Evolutionary conservation across 2,888 invertebrate species (phyloP).

Genomic region (Yponomeuta evonymella): DNA sequence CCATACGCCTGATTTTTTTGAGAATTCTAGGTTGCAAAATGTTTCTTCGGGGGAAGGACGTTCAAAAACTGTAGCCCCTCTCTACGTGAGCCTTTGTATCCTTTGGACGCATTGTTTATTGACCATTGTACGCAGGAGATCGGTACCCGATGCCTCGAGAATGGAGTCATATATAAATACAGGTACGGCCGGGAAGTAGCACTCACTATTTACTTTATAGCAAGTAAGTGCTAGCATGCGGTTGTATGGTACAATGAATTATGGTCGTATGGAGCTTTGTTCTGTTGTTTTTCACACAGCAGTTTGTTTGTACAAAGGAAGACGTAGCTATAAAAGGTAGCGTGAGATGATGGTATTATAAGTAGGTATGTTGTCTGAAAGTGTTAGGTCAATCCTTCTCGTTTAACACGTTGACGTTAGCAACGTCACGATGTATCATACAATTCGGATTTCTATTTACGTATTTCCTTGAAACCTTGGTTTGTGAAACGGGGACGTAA

Average conservation of each 20-base stretch:
- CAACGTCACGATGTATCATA: too few relatives aligned
- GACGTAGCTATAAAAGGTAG: background rate
- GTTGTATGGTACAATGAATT: slow-evolving; percentile 3
- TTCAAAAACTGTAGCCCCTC: slow-evolving; percentile 3
- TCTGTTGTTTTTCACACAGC: slow-evolving; percentile 1
- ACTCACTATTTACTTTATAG: background rate
- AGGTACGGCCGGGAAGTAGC: slow-evolving; percentile 1
- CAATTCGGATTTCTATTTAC: too few relatives aligned
- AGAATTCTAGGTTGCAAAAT: background rate
- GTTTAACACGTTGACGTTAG: too few relatives aligned
- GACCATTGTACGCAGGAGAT: slow-evolving; percentile 59
- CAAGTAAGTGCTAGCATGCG: background rate
- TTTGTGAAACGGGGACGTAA: too few relatives aligned
- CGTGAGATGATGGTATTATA: background rate
- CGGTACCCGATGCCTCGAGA: slow-evolving; percentile 45
- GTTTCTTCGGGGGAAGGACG: background rate
- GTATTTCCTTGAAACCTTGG: too few relatives aligned
- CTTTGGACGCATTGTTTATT: slow-evolving; percentile 65
- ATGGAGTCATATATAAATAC: slow-evolving; percentile 35
- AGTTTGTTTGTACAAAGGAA: background rate
- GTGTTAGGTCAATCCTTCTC: background rate
- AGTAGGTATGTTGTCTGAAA: background rate
- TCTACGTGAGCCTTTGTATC: slow-evolving; percentile 54
- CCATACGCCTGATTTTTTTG: too few relatives aligned
- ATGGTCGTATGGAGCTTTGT: background rate